Base-by-base conservation (phyloP, 2,113 vertebrate species). In the Passer montanus region DNA sequence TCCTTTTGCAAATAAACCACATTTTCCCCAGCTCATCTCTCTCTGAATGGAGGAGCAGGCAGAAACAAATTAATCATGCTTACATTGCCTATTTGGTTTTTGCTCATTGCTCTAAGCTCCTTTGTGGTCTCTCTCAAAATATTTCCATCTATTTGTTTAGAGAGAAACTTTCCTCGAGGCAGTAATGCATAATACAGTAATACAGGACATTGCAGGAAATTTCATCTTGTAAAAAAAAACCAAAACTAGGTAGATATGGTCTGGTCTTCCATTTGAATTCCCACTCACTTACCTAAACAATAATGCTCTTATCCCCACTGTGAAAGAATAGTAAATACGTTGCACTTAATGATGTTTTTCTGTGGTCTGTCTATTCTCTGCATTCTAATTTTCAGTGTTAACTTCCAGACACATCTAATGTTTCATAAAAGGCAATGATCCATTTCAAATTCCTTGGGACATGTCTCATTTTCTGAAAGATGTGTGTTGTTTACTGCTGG, bases 391-490 rank as follows among this genome's bases (percentile, higher is more conserved):
- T 96, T 90, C 92, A 74, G 41, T 41, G 56, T 93, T 95, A 92
- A 90, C 93, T 95, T 94, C 88, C 93, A 95, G 95, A 92, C 92
- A 68, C 66, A 68, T 90, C 92, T 91, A 92, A 95, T 95, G 93
- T 90, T 96, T 95, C 95, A 97, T 95, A 93, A 97, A 95, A 97
- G 58, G 92, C 95, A 96, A 96, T 93, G 96, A 96, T 97, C 95
- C 94, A 89, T 95, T 94, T 93, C 83, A 95, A 95, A 95, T 96
- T 97, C 82, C 91, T 93, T 95, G 91, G 89, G 94, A 95, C 91
- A 77, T 3, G 50, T 89, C 87, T 94, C 84, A 60, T 95, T 93
- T 95, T 95, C 83, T 91, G 52, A 87, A 95, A 90, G 92, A 93
- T 67, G 70, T 89, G 88, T 69, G 69, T 31, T 95, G 94, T 95